Evolutionary conservation across 2,113 vertebrate species (phyloP).

Genomic region (Coracopsis vasa): DNA sequence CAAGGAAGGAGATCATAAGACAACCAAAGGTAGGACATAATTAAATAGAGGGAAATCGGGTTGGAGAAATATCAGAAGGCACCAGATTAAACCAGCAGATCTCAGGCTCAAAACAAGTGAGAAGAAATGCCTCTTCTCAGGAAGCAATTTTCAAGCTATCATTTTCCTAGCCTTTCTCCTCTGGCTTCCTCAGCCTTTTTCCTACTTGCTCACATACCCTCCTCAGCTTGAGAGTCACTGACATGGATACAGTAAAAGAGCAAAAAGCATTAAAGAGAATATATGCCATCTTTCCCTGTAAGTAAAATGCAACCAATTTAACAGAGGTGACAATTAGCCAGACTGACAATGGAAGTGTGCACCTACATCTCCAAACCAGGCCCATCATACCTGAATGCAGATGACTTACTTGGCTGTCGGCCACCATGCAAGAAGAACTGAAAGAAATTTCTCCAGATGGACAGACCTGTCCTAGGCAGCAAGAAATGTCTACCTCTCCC

Average conservation of each 20-base stretch:
- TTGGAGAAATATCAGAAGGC: not conserved
- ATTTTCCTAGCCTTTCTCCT: not conserved
- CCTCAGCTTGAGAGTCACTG: not conserved
- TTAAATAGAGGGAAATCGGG: not conserved
- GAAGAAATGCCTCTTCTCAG: not conserved
- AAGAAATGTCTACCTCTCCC: not conserved
- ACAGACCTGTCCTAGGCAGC: not conserved
- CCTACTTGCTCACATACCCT: not conserved
- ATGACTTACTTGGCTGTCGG: not conserved
- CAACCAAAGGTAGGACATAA: not conserved
- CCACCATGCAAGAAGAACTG: not conserved
- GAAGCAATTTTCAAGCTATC: not conserved
- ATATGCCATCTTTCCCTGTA: not conserved
- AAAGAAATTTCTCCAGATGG: not conserved
- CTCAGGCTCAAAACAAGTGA: not conserved
- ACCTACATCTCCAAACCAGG: not conserved
- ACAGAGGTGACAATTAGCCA: not conserved
- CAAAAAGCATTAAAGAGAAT: not conserved
- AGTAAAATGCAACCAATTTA: not conserved
- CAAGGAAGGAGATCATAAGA: not conserved
- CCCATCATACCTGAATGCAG: not conserved
- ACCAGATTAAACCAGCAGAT: not conserved
- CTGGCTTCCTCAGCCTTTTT: not conserved
- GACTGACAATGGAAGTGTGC: not conserved
- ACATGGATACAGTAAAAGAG: not conserved